phyloP scores from a whole-genome alignment of 92 coral and sea anemone species.

The Siderastrea radians region DNA sequence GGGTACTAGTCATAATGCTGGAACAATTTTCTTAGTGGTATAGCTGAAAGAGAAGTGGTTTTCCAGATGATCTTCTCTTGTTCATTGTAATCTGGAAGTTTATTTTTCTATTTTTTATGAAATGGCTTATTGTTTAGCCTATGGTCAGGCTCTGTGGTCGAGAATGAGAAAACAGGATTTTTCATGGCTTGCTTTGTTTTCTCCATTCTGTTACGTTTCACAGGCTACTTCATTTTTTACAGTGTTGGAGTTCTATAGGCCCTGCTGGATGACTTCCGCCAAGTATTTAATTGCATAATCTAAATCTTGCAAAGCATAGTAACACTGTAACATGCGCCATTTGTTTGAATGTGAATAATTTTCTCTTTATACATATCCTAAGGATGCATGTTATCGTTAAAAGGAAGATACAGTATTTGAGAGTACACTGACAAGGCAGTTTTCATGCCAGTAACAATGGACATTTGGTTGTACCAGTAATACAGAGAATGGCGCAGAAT shows the following conservation, averaged over 20 bases:
- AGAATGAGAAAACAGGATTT: not conserved
- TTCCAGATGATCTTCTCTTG: not conserved
- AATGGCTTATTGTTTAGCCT: not conserved
- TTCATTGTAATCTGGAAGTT: constrained; percentile 10
- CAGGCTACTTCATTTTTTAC: not conserved
- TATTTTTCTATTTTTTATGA: constrained; percentile 29
- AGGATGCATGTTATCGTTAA: not conserved
- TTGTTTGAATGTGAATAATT: constrained; percentile 5
- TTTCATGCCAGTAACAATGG: not conserved
- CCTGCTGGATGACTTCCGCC: constrained; percentile 1
- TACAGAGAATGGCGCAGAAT: not conserved
- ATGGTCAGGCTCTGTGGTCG: not conserved
- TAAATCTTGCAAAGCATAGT: not conserved
- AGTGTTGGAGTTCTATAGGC: not conserved
- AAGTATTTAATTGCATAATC: constrained; percentile 20
- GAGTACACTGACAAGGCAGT: not conserved
- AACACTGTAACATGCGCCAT: not conserved
- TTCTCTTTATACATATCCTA: constrained; percentile 3
- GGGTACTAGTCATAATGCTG: too few species aligned
- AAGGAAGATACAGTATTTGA: not conserved
- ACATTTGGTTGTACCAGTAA: not conserved
- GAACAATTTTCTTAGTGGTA: not conserved
- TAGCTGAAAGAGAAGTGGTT: not conserved
- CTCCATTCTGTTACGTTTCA: not conserved
- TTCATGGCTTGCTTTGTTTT: not conserved